phyloP scores from a whole-genome alignment of 2,113 vertebrate genomes.

The Eupsittula cactorum region DNA sequence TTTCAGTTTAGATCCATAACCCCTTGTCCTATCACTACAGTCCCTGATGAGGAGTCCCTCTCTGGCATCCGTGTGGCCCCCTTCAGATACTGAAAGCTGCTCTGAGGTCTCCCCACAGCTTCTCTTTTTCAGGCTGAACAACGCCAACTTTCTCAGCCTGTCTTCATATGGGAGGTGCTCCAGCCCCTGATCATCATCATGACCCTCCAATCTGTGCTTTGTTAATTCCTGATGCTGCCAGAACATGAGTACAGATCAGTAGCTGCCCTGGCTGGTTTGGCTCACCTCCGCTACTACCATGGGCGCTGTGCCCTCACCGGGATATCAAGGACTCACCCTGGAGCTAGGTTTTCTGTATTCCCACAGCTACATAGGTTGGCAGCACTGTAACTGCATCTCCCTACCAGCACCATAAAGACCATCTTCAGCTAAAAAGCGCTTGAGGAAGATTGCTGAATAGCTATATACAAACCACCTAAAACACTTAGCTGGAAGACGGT shows the following conservation, averaged over 20 bases:
- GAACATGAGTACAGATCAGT: accelerated
- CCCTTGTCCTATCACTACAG: neutral
- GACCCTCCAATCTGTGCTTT: neutral
- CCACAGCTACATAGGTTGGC: accelerated
- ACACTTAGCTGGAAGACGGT: neutral
- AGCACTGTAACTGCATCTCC: accelerated
- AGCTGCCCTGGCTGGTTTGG: neutral
- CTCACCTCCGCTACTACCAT: neutral
- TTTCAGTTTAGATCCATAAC: neutral
- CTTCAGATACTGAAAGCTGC: neutral
- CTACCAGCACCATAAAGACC: accelerated
- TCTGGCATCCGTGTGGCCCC: neutral
- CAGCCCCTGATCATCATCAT: neutral
- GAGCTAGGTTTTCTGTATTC: neutral
- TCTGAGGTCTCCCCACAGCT: neutral
- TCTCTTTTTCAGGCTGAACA: neutral
- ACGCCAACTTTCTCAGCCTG: neutral
- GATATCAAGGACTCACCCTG: neutral
- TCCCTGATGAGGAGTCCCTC: neutral
- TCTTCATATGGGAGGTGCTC: neutral
- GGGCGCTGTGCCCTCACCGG: neutral
- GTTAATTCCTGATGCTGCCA: neutral
- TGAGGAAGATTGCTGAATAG: accelerated
- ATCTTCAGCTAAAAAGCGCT: accelerated
- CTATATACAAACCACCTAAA: neutral